Conservation (phyloP, 2,888 invertebrate species). For the Drosophila neutralis region DNA sequence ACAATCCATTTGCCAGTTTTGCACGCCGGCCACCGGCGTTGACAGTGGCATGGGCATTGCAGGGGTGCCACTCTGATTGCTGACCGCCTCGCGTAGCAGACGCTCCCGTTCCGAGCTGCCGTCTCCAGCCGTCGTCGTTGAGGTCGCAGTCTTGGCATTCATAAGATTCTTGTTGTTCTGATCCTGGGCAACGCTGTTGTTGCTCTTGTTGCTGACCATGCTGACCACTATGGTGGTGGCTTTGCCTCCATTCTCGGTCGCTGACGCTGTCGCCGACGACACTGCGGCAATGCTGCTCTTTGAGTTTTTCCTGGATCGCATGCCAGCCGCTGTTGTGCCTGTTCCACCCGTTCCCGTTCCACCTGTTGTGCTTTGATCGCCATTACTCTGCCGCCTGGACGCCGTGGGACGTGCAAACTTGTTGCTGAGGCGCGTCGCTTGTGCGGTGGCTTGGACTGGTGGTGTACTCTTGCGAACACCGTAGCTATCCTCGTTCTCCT, state of each 20-base stretch:
- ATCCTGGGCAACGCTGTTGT: slow-evolving; percentile 67
- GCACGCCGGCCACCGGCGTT: slow-evolving; percentile 83
- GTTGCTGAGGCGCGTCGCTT: slow-evolving; percentile 66
- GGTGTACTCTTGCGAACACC: slow-evolving; percentile 83
- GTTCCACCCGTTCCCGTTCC: slow-evolving; percentile 78
- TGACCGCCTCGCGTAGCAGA: slow-evolving; percentile 82
- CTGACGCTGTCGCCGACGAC: slow-evolving; percentile 22
- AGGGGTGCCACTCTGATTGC: slow-evolving; percentile 72
- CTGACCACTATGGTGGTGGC: slow-evolving; percentile 83
- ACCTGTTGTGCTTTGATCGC: slow-evolving; percentile 49
- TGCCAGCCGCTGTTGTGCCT: slow-evolving; percentile 48
- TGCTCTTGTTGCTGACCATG: slow-evolving; percentile 79
- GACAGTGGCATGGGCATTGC: slow-evolving; percentile 4
- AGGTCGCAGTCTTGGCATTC: slow-evolving; percentile 81
- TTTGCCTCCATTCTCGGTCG: slow-evolving; percentile 58
- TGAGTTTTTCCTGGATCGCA: slow-evolving; percentile 83
- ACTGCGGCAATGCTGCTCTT: slow-evolving; percentile 72
- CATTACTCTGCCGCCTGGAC: slow-evolving; percentile 61
- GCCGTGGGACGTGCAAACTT: slow-evolving; percentile 77
- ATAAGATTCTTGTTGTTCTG: slow-evolving; percentile 81
- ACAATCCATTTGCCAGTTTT: slow-evolving; percentile 84
- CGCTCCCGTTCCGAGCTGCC: slow-evolving; percentile 73
- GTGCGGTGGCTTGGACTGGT: slow-evolving; percentile 37
- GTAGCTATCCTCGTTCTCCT: slow-evolving; percentile 83
- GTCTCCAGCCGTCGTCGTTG: slow-evolving; percentile 38